These are phyloP conservation scores for Dasypus novemcinctus DNA, from an alignment of 2,113 vertebrate genomes.

Conservation along the genomic window DNA sequence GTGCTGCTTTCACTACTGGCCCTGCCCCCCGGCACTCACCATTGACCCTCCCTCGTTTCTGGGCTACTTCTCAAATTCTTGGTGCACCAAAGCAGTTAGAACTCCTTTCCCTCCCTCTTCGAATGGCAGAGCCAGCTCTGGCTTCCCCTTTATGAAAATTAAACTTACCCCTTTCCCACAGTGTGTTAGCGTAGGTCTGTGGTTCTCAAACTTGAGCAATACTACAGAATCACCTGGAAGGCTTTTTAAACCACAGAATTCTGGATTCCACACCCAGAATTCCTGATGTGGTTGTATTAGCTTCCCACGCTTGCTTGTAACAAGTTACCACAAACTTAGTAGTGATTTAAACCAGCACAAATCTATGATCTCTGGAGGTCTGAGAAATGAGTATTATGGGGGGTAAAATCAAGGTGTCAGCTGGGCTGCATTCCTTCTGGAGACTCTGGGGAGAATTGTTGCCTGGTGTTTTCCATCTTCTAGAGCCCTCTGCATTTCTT, in stretches of 20 bases:
- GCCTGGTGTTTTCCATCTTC: no score
- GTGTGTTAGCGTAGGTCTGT: not conserved
- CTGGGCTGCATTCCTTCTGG: not conserved
- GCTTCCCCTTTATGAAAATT: no score
- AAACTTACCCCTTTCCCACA: no score
- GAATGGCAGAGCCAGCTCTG: no score
- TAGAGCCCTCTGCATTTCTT: no score
- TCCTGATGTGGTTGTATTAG: not conserved
- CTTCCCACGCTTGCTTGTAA: not conserved
- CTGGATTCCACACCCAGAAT: not conserved
- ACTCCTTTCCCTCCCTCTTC: no score
- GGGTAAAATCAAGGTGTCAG: not conserved
- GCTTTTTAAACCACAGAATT: not conserved
- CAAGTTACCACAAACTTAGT: not conserved
- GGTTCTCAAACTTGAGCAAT: not conserved
- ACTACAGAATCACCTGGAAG: not conserved
- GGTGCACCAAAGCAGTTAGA: no score
- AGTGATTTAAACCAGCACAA: not conserved
- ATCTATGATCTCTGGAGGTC: not conserved
- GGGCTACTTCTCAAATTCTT: no score
- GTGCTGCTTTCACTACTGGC: no score
- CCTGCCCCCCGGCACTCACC: no score
- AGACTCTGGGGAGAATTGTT: no score
- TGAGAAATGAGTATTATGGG: not conserved
- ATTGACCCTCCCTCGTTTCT: no score